Evolutionary conservation across 2,888 invertebrate genomes (phyloP).

Genomic region (Nezara viridula): DNA sequence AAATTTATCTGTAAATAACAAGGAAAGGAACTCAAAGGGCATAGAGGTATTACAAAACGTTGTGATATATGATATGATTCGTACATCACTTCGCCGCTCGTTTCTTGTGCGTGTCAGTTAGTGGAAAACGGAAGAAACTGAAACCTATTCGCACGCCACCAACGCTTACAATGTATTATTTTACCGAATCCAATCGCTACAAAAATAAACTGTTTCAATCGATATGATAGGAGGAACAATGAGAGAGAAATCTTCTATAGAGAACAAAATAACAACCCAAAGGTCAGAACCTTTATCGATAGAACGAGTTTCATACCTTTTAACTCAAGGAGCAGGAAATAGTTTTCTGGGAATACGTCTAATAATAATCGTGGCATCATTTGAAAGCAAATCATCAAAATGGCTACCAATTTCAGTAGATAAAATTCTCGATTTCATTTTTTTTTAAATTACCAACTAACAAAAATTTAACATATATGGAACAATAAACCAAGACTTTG

Average conservation of each 20-base stretch:
- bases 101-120: neutral
- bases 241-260: neutral
- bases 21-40: neutral
- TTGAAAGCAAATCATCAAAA: too few species aligned
- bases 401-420: too few species aligned
- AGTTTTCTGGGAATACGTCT: too few species aligned
- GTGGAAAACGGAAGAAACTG: neutral
- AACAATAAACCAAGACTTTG: too few species aligned
- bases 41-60: neutral
- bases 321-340: neutral
- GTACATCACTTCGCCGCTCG: neutral
- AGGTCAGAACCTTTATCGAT: neutral
- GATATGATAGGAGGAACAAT: neutral
- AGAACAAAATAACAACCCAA: neutral
- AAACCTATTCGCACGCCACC: neutral
- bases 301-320: neutral
- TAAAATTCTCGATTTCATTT: too few species aligned
- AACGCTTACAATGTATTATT: neutral
- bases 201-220: neutral
- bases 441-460: too few species aligned
- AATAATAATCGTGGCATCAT: too few species aligned
- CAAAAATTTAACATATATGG: too few species aligned
- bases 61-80: neutral
- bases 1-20: neutral
- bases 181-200: neutral